Conservation (phyloP, 2,797 vertebrate genomes). For the Hapalemur alaotrensis region DNA sequence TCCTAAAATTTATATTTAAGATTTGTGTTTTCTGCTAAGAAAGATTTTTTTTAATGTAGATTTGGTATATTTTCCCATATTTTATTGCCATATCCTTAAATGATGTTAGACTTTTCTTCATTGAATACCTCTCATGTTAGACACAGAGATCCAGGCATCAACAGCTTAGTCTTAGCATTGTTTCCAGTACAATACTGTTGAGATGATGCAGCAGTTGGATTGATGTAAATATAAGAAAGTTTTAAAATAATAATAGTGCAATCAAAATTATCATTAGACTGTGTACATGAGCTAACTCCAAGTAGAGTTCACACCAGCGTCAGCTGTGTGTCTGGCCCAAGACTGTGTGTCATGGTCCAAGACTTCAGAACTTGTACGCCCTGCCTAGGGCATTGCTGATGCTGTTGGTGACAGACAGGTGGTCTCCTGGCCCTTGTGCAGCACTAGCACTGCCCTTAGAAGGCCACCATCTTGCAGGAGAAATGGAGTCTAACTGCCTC, state of each 20-base stretch:
- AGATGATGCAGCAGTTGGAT: background rate
- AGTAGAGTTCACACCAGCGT: background rate
- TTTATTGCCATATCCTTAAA: background rate
- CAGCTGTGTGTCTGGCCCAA: background rate
- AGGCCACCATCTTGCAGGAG: background rate
- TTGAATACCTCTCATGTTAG: background rate
- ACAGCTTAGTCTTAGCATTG: background rate
- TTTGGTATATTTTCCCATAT: background rate
- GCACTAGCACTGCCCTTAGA: background rate
- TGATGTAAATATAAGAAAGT: background rate
- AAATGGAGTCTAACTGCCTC: constrained; percentile 40
- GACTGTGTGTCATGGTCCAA: background rate
- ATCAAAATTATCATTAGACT: background rate
- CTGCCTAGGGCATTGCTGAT: background rate
- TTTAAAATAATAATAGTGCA: background rate
- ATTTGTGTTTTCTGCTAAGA: background rate
- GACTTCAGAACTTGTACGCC: background rate
- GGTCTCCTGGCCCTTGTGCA: background rate
- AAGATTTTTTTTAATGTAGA: background rate
- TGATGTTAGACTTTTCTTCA: background rate
- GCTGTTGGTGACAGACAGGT: background rate
- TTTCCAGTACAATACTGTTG: background rate
- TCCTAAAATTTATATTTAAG: background rate
- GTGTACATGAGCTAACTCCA: background rate
- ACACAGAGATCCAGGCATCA: background rate